Base-by-base conservation (phyloP, 2,797 vertebrate species). In the Sciurus carolinensis region DNA sequence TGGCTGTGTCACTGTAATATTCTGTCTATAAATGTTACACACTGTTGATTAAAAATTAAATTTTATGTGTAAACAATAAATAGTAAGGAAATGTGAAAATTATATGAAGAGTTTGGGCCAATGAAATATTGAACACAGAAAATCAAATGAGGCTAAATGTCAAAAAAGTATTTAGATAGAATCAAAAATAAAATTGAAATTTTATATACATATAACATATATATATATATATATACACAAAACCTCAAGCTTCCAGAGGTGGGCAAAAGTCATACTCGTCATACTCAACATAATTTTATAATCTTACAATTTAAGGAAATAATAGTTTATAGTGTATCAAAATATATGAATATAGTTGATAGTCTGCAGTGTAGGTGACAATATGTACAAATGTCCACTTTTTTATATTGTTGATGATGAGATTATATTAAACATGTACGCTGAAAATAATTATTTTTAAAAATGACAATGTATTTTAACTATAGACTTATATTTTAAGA, bases 151-250 rank as follows among this genome's bases (percentile, higher is more conserved):
- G n/a, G 6, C 8, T 50, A 66, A 39, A 50, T 52, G 50, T 50
- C 62, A 76, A n/a, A 36, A 75, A 28, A 39, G 3, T 18, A 50
- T 66, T 85, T n/a, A 39, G 22, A 17, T 54, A 84, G 30, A 80
- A 77, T 77, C 77, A 17, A 87, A 89, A 94, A 89, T 39, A 86
- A 77, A 92, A 77, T 77, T 71, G 77, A 72, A 77, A n/a, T 66
- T 4, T 1, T 64, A 44, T 26, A 50, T 26, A 33, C 44, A 30
- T 18, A 24, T 30, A 33, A 30, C 3, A 4, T 64, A 44, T 26
- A 50, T 26, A 33, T 52, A 30, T 18, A 24, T 57, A 57, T 24
- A 57, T 57, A 57, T 57, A 57, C 3, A 4, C 8, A 7, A 47
- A 47, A 47, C 44, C 7, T 22, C 28, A 77, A 85, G 50, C 3